Conservation (phyloP, 1,140 invertebrate species). For the Potamilus streckersoni region DNA sequence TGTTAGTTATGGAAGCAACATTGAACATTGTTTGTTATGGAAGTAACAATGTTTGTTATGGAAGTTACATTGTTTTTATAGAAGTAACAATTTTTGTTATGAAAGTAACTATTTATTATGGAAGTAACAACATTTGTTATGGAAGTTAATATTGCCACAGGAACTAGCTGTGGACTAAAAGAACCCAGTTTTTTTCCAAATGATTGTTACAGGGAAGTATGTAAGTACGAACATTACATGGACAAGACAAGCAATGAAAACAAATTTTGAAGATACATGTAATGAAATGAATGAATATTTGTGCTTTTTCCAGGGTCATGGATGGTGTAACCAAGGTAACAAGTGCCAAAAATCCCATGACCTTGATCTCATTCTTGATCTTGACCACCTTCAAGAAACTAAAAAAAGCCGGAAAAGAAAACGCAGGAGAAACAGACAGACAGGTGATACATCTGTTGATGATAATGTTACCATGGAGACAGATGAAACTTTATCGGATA, state of each 20-base stretch:
- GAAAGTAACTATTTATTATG: no score
- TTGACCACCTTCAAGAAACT: constrained; percentile 27
- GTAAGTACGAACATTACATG: background rate
- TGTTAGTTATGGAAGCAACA: no score
- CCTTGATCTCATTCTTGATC: constrained; percentile 54
- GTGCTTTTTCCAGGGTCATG: constrained; percentile 59
- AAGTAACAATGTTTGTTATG: no score
- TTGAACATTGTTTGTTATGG: no score
- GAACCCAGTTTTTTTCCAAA: no score
- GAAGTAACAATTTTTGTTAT: no score
- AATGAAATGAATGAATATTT: constrained; percentile 12
- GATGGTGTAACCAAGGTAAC: constrained; percentile 62
- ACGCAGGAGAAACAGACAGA: constrained; percentile 22
- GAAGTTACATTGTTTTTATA: no score
- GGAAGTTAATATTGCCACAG: no score
- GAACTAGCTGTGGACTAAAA: no score
- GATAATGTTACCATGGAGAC: constrained; percentile 4
- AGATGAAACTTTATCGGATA: background rate
- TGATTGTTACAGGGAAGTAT: no score
- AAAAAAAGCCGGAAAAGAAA: constrained; percentile 44
- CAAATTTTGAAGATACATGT: background rate
- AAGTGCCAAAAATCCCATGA: constrained; percentile 64
- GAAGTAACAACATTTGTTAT: no score
- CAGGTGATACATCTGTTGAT: background rate
- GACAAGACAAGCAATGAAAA: background rate